Evolutionary conservation across 30 jellyfish, hydroid and myxozoan species (phyloP), one percentile per base, ranked within the genome.

Genomic region (Sanderia malayensis): DNA sequence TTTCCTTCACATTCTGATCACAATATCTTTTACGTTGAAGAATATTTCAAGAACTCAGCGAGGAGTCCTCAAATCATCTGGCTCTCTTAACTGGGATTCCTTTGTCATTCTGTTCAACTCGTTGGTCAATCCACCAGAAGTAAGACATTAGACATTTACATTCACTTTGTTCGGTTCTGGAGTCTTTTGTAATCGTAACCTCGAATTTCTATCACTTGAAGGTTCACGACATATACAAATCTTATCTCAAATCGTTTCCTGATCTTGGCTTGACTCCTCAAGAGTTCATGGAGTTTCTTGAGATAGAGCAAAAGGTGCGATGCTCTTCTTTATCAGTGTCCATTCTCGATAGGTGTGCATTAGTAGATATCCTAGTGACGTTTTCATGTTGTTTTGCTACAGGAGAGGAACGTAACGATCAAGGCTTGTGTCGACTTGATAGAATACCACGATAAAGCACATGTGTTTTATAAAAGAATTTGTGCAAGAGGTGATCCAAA

Each of bases 401-500:
- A 86, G 96, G 94, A 66, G 24, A 65, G 64, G 20, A 52, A 73
- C 23, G 67, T 86, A 4, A 19, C 89, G 44, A 3, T 79, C n/a
- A 68, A 73, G 23, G 24, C 89, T 4, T 83, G 86, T 29, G 79
- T 78, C 20, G 80, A 73, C 44, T 83, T 86, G 59, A 86, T 86
- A 8, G 94, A 79, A 63, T 80, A 79, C 68, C 96, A 86, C 80
- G 96, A 86, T 59, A 58, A 47, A 25, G 52, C 81, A 3, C 85
- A 79, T 59, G 49, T 44, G 46, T 28, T 79, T 22, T 86, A 76
- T 70, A 86, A 86, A 34, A 46, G 92, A 33, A 69, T 86, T 60
- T 86, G 93, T 33, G 96, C 96, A 13, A 70, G 89, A 25, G 96
- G 86, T 20, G 89, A 80, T 55, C 94, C 96, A 15, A 33, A 61